Percentiles rank a stretch among this genome's conserved stretches.
Evolutionary conservation across 2,888 invertebrate genomes (phyloP).

Genomic region (Zootermopsis nevadensis): DNA sequence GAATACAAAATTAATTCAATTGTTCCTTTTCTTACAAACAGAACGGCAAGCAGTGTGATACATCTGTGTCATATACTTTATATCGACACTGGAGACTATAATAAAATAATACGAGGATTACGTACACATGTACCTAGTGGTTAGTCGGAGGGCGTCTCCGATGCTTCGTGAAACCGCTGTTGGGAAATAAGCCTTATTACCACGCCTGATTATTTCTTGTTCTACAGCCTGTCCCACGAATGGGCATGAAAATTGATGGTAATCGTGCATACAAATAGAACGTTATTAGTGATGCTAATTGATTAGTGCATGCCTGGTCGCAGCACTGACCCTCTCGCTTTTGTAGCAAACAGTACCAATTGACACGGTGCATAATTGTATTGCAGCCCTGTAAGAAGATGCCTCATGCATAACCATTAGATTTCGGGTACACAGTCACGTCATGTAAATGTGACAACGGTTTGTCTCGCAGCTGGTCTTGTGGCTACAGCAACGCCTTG

Average conservation of each 20-base stretch:
- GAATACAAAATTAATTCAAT: too few species aligned
- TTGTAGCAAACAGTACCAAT: constrained; percentile 37
- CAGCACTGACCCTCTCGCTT: not conserved
- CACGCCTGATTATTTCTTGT: not conserved
- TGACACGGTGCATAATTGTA: constrained; percentile 33
- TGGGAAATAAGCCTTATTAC: not conserved
- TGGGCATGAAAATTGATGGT: constrained; percentile 26
- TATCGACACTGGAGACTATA: too few species aligned
- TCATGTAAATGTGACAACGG: constrained; percentile 13
- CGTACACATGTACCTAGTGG: not conserved
- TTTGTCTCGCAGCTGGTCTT: not conserved
- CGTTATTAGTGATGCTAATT: constrained; percentile 42
- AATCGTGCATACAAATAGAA: constrained; percentile 39
- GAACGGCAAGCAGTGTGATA: too few species aligned
- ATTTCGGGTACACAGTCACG: not conserved
- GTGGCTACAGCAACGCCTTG: not conserved
- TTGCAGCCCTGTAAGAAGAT: constrained; percentile 12
- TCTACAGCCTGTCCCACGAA: not conserved
- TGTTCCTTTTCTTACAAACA: too few species aligned
- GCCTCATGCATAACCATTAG: constrained; percentile 38
- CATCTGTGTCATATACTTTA: too few species aligned
- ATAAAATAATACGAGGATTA: not conserved
- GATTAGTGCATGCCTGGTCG: constrained; percentile 29
- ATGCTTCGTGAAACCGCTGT: not conserved
- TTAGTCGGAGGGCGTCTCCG: not conserved